These are phyloP conservation scores for Jordanella pulchra DNA, from an alignment of 2,797 vertebrate genomes.

Conservation along the genomic window DNA sequence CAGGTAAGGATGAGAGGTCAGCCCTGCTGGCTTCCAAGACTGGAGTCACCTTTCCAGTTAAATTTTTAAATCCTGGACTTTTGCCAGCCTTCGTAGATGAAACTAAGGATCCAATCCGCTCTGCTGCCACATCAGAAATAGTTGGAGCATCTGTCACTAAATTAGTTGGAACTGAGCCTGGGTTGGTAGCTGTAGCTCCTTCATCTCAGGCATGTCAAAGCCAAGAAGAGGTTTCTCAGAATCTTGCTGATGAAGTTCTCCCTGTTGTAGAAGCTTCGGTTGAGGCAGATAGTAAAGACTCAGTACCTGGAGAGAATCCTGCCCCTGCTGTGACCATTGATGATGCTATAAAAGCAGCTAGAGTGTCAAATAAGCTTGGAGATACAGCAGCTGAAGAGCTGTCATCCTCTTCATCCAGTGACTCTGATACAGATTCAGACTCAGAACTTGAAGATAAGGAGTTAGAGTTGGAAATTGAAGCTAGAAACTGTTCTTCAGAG, in stretches of 20 bases:
- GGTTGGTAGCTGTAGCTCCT: neutral
- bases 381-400: neutral
- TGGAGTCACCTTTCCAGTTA: neutral
- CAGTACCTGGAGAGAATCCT: neutral
- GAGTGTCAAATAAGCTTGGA: neutral
- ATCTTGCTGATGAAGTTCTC: neutral
- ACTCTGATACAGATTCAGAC: constrained; percentile 1
- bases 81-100: neutral
- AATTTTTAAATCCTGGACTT: neutral
- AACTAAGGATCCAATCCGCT: neutral
- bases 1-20: neutral
- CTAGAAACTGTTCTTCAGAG: neutral
- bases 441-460: neutral
- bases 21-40: neutral
- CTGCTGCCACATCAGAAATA: neutral
- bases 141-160: neutral
- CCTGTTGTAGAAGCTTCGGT: neutral
- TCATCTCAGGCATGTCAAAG: neutral
- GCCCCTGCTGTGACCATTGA: neutral
- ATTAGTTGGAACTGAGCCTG: neutral
- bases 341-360: neutral
- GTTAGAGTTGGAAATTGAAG: neutral
- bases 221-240: neutral
- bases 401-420: neutral
- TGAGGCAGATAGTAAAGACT: neutral